These are phyloP conservation scores for Picus viridis DNA, from an alignment of 2,797 vertebrate species.

Conservation along the genomic window DNA sequence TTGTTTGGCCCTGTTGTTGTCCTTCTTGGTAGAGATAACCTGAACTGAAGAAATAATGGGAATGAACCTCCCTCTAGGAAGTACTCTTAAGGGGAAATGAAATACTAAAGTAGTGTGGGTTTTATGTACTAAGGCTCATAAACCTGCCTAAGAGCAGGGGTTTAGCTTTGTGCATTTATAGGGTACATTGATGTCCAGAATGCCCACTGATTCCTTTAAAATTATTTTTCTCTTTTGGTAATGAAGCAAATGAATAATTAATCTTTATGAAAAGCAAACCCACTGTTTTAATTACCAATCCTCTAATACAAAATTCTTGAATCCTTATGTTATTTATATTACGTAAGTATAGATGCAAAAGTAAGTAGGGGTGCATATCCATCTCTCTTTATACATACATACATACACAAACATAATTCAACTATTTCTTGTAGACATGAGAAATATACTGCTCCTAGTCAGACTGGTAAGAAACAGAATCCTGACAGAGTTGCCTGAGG, in stretches of 20 bases:
- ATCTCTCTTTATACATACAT: neutral
- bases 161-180: neutral
- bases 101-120: neutral
- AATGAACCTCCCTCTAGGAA: neutral
- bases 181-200: neutral
- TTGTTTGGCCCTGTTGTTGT: neutral
- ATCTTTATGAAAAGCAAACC: neutral
- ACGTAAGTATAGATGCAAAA: neutral
- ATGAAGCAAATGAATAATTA: neutral
- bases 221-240: neutral
- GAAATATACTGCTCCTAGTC: conserved; percentile 14
- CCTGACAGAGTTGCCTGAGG: conserved; percentile 47
- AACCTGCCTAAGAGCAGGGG: neutral
- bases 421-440: neutral
- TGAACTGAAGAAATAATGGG: neutral
- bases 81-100: neutral
- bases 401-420: neutral
- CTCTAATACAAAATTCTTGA: conserved; percentile 11
- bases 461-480: neutral
- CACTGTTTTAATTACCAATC: neutral
- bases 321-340: conserved; percentile 26
- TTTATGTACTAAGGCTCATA: neutral
- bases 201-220: neutral
- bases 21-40: neutral
- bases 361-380: neutral